Evolutionary conservation across 1,140 invertebrate species (phyloP).

Genomic region (Lasioglossum albipes): DNA sequence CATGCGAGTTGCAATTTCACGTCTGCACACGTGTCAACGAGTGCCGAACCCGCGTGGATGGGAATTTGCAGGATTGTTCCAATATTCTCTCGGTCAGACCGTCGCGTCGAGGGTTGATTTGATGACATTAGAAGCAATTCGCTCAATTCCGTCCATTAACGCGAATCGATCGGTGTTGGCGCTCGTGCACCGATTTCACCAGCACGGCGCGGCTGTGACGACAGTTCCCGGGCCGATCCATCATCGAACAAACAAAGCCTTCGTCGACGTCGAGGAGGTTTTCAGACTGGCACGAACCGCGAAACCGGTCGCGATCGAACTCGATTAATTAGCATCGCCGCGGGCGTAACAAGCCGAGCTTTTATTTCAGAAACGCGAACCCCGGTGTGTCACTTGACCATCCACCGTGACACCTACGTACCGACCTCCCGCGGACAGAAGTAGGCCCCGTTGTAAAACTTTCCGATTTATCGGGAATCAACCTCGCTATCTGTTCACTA

Average conservation of each 20-base stretch:
- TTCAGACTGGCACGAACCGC: not conserved
- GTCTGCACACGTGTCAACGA: no score
- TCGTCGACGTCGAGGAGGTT: not conserved
- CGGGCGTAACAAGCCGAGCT: constrained; percentile 10
- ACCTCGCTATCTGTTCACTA: constrained; percentile 6
- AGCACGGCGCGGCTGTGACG: not conserved
- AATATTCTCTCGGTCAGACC: not conserved
- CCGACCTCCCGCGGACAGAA: not conserved
- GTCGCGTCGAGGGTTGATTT: not conserved
- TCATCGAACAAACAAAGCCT: not conserved
- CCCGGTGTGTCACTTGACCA: constrained; percentile 7
- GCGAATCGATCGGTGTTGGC: not conserved
- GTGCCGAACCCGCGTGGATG: no score
- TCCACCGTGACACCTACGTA: not conserved
- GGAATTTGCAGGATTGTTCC: no score
- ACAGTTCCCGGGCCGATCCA: not conserved
- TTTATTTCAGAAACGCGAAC: not conserved
- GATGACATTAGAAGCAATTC: not conserved
- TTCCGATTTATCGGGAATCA: constrained; percentile 30
- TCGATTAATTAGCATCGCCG: constrained; percentile 26
- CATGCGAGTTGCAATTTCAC: no score
- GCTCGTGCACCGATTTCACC: not conserved
- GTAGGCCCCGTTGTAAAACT: not conserved
- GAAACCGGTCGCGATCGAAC: not conserved
- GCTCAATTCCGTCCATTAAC: not conserved